Evolutionary conservation across 2,113 vertebrate genomes (phyloP).

Genomic region (Hippocampus zosterae): DNA sequence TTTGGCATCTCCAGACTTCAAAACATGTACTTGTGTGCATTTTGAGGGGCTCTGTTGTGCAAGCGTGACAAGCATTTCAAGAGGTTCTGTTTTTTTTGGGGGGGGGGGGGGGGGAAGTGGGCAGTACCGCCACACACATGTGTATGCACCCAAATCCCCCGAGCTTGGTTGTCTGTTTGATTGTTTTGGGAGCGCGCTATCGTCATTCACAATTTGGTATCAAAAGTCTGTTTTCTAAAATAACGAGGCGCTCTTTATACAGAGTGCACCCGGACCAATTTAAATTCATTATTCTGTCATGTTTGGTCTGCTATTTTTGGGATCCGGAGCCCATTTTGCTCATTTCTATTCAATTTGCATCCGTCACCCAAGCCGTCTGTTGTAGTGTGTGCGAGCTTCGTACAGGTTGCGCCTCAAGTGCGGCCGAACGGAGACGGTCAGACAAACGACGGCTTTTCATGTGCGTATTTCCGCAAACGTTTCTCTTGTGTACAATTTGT

Average conservation of each 20-base stretch:
- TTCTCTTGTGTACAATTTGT: slow-evolving; percentile 19
- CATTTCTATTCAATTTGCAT: slow-evolving; percentile 49
- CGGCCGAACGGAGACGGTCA: slow-evolving; percentile 13
- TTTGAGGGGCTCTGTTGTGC: background rate
- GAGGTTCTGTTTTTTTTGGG: too few species aligned
- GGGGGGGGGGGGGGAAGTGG: too few species aligned
- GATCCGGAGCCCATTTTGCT: slow-evolving; percentile 38
- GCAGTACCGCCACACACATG: background rate
- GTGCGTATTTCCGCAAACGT: slow-evolving; percentile 17
- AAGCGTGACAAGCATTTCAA: background rate
- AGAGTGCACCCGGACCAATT: slow-evolving; percentile 24
- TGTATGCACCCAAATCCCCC: slow-evolving; percentile 5
- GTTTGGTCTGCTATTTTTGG: slow-evolving; percentile 50
- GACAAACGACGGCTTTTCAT: slow-evolving; percentile 15
- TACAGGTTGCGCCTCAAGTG: slow-evolving; percentile 34
- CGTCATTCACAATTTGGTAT: slow-evolving; percentile 30
- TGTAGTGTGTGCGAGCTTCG: slow-evolving; percentile 7
- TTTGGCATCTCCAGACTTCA: too few species aligned
- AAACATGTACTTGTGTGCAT: too few species aligned
- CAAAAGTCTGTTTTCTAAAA: slow-evolving; percentile 39
- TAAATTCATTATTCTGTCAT: slow-evolving; percentile 46
- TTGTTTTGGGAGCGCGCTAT: slow-evolving; percentile 36
- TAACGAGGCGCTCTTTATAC: slow-evolving; percentile 16
- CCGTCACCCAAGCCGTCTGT: slow-evolving; percentile 22
- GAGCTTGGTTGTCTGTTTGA: slow-evolving; percentile 40